Evolutionary conservation across 2,888 invertebrate genomes (phyloP).

Genomic region (Octodonta nipae): DNA sequence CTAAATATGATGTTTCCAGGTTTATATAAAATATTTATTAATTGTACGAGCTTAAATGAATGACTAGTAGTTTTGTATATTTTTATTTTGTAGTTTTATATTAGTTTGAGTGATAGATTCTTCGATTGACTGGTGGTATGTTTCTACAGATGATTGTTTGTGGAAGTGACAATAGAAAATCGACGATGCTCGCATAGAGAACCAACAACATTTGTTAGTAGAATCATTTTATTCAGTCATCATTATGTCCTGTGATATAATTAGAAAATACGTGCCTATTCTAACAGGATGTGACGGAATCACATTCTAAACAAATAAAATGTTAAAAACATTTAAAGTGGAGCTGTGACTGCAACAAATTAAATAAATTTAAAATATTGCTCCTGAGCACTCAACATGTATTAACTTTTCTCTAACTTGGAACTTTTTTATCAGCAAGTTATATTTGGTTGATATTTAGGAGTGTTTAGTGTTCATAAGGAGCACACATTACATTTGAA

Average conservation of each 20-base stretch:
- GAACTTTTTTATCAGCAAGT: constrained; percentile 1
- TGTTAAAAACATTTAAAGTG: constrained; percentile 17
- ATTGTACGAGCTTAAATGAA: constrained; percentile 9
- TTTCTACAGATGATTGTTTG: constrained; percentile 8
- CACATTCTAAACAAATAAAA: constrained; percentile 22
- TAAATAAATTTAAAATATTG: constrained; percentile 12
- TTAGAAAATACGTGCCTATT: constrained; percentile 32
- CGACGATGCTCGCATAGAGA: neutral
- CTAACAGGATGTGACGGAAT: constrained; percentile 26
- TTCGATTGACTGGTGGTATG: constrained; percentile 9
- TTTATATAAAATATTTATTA: constrained; percentile 10
- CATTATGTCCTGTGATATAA: constrained; percentile 26
- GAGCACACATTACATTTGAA: constrained; percentile 4
- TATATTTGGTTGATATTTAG: constrained; percentile 5
- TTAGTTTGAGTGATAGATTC: constrained; percentile 16
- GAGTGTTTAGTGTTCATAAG: constrained; percentile 6
- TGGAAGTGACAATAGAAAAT: too few species aligned
- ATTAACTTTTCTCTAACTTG: constrained; percentile 5
- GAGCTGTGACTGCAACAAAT: constrained; percentile 37
- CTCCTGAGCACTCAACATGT: constrained; percentile 2
- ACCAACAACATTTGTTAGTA: neutral
- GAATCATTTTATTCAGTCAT: constrained; percentile 10
- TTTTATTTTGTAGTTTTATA: constrained; percentile 15
- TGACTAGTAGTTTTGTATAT: constrained; percentile 15
- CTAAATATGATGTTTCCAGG: constrained; percentile 13